Evolutionary conservation across 2,888 invertebrate species (phyloP).

Genomic region (Nephrotoma flavescens): DNA sequence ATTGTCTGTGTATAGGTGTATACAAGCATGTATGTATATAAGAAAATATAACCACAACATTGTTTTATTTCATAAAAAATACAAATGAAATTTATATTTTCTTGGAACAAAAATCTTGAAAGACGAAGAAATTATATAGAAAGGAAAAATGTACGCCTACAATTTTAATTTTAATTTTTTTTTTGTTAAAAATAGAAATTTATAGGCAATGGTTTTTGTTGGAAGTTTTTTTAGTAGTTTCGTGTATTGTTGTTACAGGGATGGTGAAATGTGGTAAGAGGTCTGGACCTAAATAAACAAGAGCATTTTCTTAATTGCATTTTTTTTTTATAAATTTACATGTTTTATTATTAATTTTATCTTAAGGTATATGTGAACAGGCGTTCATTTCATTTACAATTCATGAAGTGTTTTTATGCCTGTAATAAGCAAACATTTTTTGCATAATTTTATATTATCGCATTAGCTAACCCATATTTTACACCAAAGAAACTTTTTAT

Average conservation of each 20-base stretch:
- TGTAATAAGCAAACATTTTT: neutral
- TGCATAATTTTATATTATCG: neutral
- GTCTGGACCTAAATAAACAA: neutral
- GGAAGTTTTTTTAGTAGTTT: neutral
- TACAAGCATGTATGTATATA: neutral
- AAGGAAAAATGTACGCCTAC: neutral
- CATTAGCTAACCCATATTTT: too few species aligned
- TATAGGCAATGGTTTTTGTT: neutral
- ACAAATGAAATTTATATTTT: neutral
- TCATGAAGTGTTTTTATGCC: neutral
- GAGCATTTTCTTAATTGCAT: neutral
- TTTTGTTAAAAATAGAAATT: neutral
- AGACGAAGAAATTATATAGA: neutral
- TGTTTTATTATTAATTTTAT: neutral
- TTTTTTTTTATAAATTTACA: neutral
- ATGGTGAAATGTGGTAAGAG: neutral
- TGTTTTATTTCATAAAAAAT: neutral
- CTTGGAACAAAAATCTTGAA: neutral
- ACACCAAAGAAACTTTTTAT: too few species aligned
- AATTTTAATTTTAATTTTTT: neutral
- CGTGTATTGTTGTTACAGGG: neutral
- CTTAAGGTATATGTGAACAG: neutral
- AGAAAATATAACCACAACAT: neutral
- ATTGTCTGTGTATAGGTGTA: neutral
- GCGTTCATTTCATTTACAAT: neutral